Evolutionary conservation across 2,113 vertebrate genomes (phyloP).

Genomic region (crab-eating macaque (Macaca fascicularis)): DNA sequence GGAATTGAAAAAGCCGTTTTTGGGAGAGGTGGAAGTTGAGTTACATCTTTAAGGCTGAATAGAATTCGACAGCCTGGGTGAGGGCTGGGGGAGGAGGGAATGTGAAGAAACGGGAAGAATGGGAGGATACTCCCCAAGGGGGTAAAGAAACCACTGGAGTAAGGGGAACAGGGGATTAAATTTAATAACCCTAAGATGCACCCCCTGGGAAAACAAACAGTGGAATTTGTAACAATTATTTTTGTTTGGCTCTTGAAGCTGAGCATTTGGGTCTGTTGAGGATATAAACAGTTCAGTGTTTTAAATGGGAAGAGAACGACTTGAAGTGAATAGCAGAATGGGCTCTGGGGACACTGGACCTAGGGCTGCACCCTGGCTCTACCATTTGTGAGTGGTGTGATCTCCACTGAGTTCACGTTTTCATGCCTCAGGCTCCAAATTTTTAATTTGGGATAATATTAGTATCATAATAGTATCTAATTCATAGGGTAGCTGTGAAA

Average conservation of each 20-base stretch:
- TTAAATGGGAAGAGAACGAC: neutral
- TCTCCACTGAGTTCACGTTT: neutral
- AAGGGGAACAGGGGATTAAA: neutral
- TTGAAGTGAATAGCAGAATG: neutral
- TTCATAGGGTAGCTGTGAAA: neutral
- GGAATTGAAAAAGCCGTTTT: neutral
- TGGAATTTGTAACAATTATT: neutral
- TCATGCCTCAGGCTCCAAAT: neutral
- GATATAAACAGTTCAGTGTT: neutral
- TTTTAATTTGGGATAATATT: constrained; percentile 25
- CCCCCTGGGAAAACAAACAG: neutral
- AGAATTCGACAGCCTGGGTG: neutral
- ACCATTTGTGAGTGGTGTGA: neutral
- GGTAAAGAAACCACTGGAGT: neutral
- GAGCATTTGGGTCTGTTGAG: constrained; percentile 14
- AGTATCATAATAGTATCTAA: neutral
- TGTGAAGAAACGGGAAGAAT: neutral
- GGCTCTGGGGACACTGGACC: neutral
- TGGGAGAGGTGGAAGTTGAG: neutral
- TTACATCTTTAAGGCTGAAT: neutral
- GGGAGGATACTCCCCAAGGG: neutral
- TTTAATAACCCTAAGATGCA: neutral
- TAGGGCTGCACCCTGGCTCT: neutral
- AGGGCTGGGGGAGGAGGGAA: neutral
- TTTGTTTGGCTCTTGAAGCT: neutral